Evolutionary conservation across 1,140 invertebrate species (phyloP), one percentile per base, ranked within the genome.

Genomic region (Drosophila simulans): DNA sequence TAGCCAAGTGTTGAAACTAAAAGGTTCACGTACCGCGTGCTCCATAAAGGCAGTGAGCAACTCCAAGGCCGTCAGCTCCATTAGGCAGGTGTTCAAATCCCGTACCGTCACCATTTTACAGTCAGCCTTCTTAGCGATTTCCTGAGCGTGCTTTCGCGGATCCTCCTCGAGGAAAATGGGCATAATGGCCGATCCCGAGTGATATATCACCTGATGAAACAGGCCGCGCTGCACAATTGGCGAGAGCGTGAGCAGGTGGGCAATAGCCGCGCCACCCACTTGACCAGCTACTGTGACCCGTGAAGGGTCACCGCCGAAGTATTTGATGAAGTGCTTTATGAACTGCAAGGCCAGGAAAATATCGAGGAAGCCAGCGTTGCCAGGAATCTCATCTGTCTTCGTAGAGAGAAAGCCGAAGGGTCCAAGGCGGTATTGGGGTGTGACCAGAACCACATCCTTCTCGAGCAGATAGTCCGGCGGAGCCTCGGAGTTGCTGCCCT

Each of bases 351-450:
- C 94, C 68, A 95, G 92, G 39, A 95, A 91, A 63, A 95, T 94
- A 74, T 96, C 95, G 46, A 94, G 93, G 17, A 96, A 91, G 0
- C 95, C 96, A 27, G 93, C 93, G 91, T 96, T 96, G 10, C 95
- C 96, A 1, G 95, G 95, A 5, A 94, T 93, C 90, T 82, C 94
- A 76, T 92, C 93, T 39, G 92, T 92, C 77, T 91, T 93, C 70
- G 93, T 94, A 5, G 91, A 94, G 64, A 94, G 83, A 77, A 94
- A 94, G 80, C 94, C 94, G 57, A 94, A 93, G 0, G 93, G 93
- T 13, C 94, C 94, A 46, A 96, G 94, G 89, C 97, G 94, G 89
- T 97, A 98, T 91, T 98, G 97, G 0, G 96, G 93, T 0, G 95
- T 95, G 7, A 98, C 96, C 0, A 97, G 93, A 13, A 98, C 93